Conservation (phyloP, 1,140 invertebrate species). For the Chlorops oryzae region DNA sequence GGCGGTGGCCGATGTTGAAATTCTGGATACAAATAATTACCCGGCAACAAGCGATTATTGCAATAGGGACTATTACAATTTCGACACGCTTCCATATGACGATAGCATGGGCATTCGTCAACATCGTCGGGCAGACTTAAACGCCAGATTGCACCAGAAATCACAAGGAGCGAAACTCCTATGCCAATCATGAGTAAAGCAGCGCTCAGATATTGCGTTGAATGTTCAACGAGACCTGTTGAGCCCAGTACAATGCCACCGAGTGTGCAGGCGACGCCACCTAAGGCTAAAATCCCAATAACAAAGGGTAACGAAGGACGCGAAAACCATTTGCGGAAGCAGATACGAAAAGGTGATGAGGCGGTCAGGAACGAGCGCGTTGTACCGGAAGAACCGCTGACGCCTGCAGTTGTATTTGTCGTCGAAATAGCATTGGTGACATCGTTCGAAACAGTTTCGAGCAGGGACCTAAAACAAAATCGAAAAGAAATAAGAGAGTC, state of each 20-base stretch:
- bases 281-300: constrained; percentile 42
- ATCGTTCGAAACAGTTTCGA: no score
- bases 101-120: constrained; percentile 36
- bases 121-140: constrained; percentile 36
- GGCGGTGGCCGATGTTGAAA: constrained; percentile 43
- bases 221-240: constrained; percentile 40
- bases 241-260: constrained; percentile 43
- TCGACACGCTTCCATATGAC: constrained; percentile 36
- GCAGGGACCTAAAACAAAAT: no score
- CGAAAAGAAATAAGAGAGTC: no score
- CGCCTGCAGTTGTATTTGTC: constrained; percentile 6
- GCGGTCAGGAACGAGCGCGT: no score
- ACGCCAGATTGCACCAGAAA: constrained; percentile 41
- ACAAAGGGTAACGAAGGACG: constrained; percentile 42
- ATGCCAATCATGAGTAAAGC: constrained; percentile 44
- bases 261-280: constrained; percentile 40
- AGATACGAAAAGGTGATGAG: constrained; percentile 11
- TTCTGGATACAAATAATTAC: constrained; percentile 36
- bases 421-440: no score
- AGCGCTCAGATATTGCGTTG: constrained; percentile 42
- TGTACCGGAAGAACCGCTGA: constrained; percentile 4
- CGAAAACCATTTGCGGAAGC: constrained; percentile 37
- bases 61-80: constrained; percentile 42
- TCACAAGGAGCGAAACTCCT: constrained; percentile 39
- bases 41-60: constrained; percentile 29